Evolutionary conservation across 1,140 invertebrate genomes (phyloP), one percentile per base, ranked within the genome.

Genomic region (Stenopsyche tienmushanensis): DNA sequence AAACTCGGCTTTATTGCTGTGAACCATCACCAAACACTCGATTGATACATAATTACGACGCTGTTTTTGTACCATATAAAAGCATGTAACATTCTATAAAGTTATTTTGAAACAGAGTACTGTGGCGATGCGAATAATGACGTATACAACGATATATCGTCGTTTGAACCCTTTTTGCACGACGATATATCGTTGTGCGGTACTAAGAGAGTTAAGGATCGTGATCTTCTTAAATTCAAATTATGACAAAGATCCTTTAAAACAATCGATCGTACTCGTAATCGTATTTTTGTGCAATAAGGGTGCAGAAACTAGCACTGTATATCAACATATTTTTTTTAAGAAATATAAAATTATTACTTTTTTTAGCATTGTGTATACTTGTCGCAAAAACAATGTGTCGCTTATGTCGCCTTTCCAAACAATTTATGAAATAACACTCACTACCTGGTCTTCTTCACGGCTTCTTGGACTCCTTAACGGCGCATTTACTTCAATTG

Each of bases 381-480:
- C 15, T 49, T 49, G 21, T 49, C 10, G n/a, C 21, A 2, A 2
- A 49, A 55, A 55, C 52, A 55, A 55, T 55, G 29, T 25, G 25
- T 55, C 52, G 52, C 52, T 26, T 55, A 55, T n/a, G 15, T 50
- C 21, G 18, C 47, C 47, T 50, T 21, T n/a, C 21, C 47, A 57
- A 34, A 21, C 39, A 42, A 42, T 57, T 57, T 57, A 42, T 42
- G 39, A 57, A 57, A 57, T 42, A 42, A 41, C 39, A 42, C n/a
- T 42, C 54, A 21, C 26, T 17, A 15, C 15, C 34, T 57, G 50
- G 29, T 50, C 39, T 57, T 39, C 26, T 57, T 57, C 54, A 57
- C 39, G 54, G 34, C 3, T 21, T 57, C 34, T 20, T 57, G 54
- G 21, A n/a, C 34, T 57, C 21, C 18, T 42, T 57, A 57, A 57